Percentiles rank a stretch among this genome's conserved stretches.
phyloP scores from a whole-genome alignment of 1,140 invertebrate genomes.

The Sarcophaga bullata region DNA sequence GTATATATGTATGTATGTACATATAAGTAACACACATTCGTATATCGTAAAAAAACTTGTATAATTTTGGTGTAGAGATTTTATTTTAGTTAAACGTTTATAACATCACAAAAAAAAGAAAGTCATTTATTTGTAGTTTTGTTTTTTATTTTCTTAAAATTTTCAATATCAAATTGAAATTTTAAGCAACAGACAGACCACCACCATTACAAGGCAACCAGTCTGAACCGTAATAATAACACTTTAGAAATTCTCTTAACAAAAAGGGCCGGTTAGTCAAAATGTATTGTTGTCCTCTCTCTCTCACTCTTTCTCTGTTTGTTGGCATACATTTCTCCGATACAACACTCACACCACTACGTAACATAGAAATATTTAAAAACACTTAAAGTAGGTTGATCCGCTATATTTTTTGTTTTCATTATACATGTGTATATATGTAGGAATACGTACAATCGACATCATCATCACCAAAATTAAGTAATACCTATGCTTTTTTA shows the following conservation, averaged over 20 bases:
- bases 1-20: neutral
- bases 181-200: neutral
- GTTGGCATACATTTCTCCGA: conserved; percentile 20
- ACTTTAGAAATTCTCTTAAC: neutral
- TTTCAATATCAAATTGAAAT: conserved; percentile 4
- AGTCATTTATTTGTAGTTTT: neutral
- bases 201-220: neutral
- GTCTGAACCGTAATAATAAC: neutral
- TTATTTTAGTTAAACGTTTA: neutral
- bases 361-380: neutral
- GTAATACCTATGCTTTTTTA: neutral
- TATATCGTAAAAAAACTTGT: conserved; percentile 4
- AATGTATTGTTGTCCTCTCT: neutral
- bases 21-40: neutral
- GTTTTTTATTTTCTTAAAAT: neutral
- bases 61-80: conserved; percentile 24
- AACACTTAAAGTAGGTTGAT: conserved; percentile 27
- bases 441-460: neutral
- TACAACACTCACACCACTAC: neutral
- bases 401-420: conserved; percentile 33
- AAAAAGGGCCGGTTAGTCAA: conserved; percentile 22
- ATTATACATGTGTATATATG: neutral
- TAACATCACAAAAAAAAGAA: conserved; percentile 21
- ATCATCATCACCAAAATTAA: conserved; percentile 16
- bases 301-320: neutral